Conservation (phyloP, 2,113 vertebrate species). For the Oryzias melastigma region DNA sequence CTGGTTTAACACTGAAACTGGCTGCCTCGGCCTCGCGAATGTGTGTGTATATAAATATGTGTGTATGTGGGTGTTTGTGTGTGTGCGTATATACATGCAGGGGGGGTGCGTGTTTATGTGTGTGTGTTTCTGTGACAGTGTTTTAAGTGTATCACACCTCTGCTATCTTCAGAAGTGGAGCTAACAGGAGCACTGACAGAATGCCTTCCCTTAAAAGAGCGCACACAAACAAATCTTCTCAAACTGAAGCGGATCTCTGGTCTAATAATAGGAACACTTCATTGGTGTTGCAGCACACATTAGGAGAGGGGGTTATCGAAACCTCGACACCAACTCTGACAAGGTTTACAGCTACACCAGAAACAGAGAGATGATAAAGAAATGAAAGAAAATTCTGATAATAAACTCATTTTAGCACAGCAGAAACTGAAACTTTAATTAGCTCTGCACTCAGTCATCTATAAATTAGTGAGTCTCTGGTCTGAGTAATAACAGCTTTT, state of each 20-base stretch:
- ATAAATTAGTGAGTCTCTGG: too few species aligned
- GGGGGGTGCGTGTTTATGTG: conserved; percentile 1
- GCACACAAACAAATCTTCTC: conserved; percentile 10
- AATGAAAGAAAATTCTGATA: background rate
- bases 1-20: too few species aligned
- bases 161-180: conserved; percentile 34
- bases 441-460: background rate
- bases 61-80: too few species aligned
- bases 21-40: too few species aligned
- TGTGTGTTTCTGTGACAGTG: background rate
- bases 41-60: too few species aligned
- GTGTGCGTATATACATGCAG: too few species aligned
- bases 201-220: conserved; percentile 58
- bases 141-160: conserved; percentile 45
- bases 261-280: conserved; percentile 39
- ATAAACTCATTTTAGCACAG: background rate
- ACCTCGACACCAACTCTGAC: conserved; percentile 19
- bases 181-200: conserved; percentile 28
- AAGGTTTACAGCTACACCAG: conserved; percentile 13
- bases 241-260: conserved; percentile 18
- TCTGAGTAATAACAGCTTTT: too few species aligned
- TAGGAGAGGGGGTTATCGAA: conserved; percentile 36
- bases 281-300: conserved; percentile 21
- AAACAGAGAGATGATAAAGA: background rate
- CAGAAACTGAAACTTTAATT: background rate